A percentile compares a stretch with the other conserved stretches of the same genome.
Evolutionary conservation across 2,888 invertebrate genomes (phyloP).

Genomic region (Troides aeacus): DNA sequence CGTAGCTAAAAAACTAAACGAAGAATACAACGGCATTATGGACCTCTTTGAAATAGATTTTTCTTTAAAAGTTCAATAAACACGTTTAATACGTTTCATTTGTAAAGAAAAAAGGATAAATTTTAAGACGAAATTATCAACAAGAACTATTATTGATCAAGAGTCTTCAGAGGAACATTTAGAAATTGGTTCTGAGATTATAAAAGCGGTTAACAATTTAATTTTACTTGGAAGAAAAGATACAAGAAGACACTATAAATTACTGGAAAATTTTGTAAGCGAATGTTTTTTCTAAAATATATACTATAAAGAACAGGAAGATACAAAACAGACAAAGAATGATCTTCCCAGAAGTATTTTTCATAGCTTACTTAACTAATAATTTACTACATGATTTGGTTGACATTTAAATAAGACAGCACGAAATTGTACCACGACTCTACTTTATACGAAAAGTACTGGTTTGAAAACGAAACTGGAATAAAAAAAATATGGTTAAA

Average conservation of each 20-base stretch:
- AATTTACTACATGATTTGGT: too few relatives aligned
- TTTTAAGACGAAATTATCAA: not conserved
- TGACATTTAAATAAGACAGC: too few relatives aligned
- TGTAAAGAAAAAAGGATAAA: not conserved
- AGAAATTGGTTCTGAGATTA: not conserved
- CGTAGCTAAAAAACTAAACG: constrained; percentile 41
- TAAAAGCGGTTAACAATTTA: not conserved
- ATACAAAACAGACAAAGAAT: too few relatives aligned
- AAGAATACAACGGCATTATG: constrained; percentile 55
- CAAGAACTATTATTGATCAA: not conserved
- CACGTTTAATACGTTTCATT: not conserved
- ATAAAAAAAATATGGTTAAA: constrained; percentile 1
- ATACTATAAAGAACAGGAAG: too few relatives aligned
- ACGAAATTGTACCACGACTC: too few relatives aligned
- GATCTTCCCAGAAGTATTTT: too few relatives aligned
- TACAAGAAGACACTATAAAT: not conserved
- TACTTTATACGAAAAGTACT: not conserved
- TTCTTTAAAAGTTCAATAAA: constrained; percentile 14
- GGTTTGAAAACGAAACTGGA: not conserved
- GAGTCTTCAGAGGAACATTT: not conserved
- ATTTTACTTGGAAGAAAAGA: not conserved
- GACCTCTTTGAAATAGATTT: constrained; percentile 35
- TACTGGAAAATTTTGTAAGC: too few relatives aligned
- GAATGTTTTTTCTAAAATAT: too few relatives aligned
- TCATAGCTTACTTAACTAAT: too few relatives aligned